Evolutionary conservation across 2,113 vertebrate species (phyloP).

Genomic region (Mesitornis unicolor): DNA sequence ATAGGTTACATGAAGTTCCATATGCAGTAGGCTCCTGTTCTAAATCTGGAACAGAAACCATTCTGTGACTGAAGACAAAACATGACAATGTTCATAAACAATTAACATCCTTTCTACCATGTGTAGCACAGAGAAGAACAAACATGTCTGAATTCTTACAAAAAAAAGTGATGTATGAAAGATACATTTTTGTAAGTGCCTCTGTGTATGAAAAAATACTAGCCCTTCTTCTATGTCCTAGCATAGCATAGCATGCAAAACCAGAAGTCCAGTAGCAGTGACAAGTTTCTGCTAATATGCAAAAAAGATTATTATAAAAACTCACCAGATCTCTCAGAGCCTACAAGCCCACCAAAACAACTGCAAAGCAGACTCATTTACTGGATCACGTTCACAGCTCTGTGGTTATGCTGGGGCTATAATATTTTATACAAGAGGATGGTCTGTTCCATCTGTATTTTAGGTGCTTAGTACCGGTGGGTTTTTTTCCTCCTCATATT

Average conservation of each 20-base stretch:
- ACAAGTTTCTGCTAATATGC: neutral
- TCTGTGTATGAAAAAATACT: neutral
- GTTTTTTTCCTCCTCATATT: neutral
- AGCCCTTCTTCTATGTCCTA: neutral
- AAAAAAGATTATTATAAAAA: neutral
- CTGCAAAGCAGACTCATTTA: neutral
- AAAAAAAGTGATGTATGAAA: neutral
- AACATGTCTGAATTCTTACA: neutral
- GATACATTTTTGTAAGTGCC: neutral
- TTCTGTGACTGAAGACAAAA: neutral
- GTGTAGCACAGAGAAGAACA: neutral
- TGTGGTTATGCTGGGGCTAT: neutral
- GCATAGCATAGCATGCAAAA: neutral
- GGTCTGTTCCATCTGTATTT: neutral
- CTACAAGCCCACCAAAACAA: neutral
- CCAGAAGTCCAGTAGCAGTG: neutral
- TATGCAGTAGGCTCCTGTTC: neutral
- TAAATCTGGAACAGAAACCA: neutral
- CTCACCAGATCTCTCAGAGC: neutral
- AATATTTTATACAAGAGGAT: neutral
- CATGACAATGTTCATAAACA: neutral
- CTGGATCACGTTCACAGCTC: neutral
- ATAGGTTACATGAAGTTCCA: neutral
- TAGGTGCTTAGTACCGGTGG: neutral
- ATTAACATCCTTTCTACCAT: neutral